phyloP scores from a whole-genome alignment of 1,140 invertebrate species.

The Homalodisca vitripennis region DNA sequence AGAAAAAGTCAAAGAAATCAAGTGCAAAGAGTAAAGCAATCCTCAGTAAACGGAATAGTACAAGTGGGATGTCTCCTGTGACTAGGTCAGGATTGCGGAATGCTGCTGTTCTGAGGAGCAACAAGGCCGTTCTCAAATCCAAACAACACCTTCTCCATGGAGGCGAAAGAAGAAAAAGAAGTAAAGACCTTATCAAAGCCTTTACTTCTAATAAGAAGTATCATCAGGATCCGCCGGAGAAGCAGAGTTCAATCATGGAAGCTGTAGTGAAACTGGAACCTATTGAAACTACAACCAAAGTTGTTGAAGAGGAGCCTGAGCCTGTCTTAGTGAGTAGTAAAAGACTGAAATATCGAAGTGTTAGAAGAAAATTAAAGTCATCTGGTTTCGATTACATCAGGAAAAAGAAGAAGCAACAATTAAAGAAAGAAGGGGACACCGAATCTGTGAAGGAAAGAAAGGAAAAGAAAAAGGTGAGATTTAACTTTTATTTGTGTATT shows the following conservation, averaged over 20 bases:
- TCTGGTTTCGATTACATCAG: slow-evolving; percentile 85
- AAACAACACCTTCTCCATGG: slow-evolving; percentile 51
- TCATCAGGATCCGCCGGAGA: slow-evolving; percentile 38
- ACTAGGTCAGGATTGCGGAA: slow-evolving; percentile 34
- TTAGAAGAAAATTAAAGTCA: slow-evolving; percentile 61
- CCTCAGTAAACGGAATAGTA: slow-evolving; percentile 33
- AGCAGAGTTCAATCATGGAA: slow-evolving; percentile 45
- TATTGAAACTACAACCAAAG: slow-evolving; percentile 21
- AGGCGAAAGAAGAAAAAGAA: slow-evolving; percentile 53
- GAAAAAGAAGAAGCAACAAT: slow-evolving; percentile 72
- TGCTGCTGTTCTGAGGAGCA: slow-evolving; percentile 50
- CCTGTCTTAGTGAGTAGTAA: slow-evolving; percentile 47
- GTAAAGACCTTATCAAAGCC: slow-evolving; percentile 52
- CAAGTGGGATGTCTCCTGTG: neutral
- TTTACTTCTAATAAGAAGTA: slow-evolving; percentile 39
- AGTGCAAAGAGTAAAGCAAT: neutral
- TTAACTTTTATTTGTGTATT: no score
- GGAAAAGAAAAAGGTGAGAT: slow-evolving; percentile 46
- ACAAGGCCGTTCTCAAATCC: slow-evolving; percentile 54
- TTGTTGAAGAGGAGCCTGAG: neutral
- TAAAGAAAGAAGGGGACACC: slow-evolving; percentile 49
- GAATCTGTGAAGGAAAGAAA: slow-evolving; percentile 48
- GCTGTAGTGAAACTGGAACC: slow-evolving; percentile 33
- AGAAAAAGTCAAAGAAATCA: slow-evolving; percentile 39
- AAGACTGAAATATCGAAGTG: slow-evolving; percentile 52